Evolutionary conservation across 2,888 invertebrate species (phyloP).

Genomic region (Plebejus argus): DNA sequence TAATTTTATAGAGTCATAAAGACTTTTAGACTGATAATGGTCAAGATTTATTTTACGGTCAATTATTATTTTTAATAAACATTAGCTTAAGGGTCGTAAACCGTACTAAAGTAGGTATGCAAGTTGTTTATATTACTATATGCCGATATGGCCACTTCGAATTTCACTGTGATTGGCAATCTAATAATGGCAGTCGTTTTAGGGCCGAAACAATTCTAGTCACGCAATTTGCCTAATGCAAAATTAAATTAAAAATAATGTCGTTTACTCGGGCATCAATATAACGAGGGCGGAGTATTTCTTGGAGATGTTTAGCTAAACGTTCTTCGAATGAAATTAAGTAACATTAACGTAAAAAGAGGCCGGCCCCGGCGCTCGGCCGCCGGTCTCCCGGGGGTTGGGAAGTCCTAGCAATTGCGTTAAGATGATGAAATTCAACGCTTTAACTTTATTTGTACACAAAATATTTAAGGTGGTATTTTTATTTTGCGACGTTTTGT

Average conservation of each 20-base stretch:
- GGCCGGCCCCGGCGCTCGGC: conserved; percentile 25
- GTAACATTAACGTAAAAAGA: conserved; percentile 34
- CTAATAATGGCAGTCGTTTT: not conserved
- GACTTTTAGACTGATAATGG: too few species aligned
- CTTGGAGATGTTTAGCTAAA: conserved; percentile 23
- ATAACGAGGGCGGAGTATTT: conserved; percentile 25
- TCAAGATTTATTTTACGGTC: too few species aligned
- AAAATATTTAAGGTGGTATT: conserved; percentile 35
- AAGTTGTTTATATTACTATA: not conserved
- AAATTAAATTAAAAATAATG: conserved; percentile 25
- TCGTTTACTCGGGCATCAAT: conserved; percentile 25
- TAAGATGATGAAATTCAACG: conserved; percentile 45
- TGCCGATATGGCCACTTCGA: not conserved
- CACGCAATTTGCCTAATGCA: conserved; percentile 11
- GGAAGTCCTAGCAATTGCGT: conserved; percentile 46
- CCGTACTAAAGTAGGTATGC: too few species aligned
- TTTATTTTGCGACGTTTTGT: conserved; percentile 33
- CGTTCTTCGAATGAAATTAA: conserved; percentile 25
- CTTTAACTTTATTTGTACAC: conserved; percentile 44
- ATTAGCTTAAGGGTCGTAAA: too few species aligned
- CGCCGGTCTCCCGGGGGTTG: conserved; percentile 39
- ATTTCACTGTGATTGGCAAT: not conserved
- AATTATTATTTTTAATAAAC: too few species aligned
- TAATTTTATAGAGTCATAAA: too few species aligned
- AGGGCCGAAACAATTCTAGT: not conserved